Evolutionary conservation across 2,113 vertebrate species (phyloP), one percentile per base, ranked within the genome.

Genomic region (Neomonachus schauinslandi): DNA sequence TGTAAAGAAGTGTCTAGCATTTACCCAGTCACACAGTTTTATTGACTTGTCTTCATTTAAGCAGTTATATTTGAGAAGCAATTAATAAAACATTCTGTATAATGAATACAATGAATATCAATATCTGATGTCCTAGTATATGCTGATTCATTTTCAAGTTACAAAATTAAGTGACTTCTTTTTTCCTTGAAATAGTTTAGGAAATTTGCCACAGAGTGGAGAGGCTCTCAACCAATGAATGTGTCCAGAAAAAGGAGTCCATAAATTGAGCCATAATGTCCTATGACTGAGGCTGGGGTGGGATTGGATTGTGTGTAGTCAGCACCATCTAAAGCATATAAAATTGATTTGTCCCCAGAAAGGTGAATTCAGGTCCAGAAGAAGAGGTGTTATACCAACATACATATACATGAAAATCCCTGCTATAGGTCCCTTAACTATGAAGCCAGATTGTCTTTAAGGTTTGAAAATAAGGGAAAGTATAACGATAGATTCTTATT

Each of bases 131-230:
- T 51, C 21, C 33, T 94, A 65, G 2, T 14, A 10, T n/a, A 39
- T 91, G 51, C 19, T 91, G 53, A 81, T 76, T 95, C 39, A 72
- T 61, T 89, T 95, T 91, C 59, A 95, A 67, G 24, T 92, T 94
- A 77, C 5, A 53, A 83, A 90, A 77, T 15, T 61, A 81, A 86
- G 7, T 61, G 69, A 49, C 10, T 63, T 82, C 81, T 69, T 81
- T 39, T 92, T 90, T 59, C 57, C 39, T 95, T 96, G 8, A 98
- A 87, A 74, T 92, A 81, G 4, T 92, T 95, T 39, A 77, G 74
- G 42, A 46, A 49, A 77, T 49, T 77, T 49, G 26, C 74, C 74
- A 31, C 24, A 77, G 42, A 31, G 42, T 77, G 8, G 74, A 4
- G 42, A 22, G 77, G 10, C 31, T 72, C 31, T 69, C 39, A 86